A percentile compares a stretch with the other conserved stretches of the same genome.
Conservation (phyloP, 2,797 vertebrate genomes). For the Gymnoscopelus microlampas region DNA sequence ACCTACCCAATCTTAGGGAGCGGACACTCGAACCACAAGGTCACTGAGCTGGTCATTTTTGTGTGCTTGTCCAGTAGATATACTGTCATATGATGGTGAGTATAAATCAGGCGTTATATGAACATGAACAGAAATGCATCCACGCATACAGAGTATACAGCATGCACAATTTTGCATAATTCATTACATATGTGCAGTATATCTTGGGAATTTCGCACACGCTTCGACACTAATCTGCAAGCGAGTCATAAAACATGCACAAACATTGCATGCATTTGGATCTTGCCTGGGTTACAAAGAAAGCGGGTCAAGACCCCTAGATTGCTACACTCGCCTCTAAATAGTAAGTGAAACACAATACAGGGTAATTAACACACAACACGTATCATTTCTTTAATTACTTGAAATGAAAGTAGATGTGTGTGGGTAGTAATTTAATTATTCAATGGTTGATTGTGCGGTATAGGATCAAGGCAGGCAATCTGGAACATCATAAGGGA, state of each 20-base stretch:
- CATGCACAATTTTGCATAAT: conserved; percentile 65
- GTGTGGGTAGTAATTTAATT: neutral
- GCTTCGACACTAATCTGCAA: conserved; percentile 49
- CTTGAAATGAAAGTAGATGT: neutral
- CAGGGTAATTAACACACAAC: no score
- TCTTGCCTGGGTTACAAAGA: neutral
- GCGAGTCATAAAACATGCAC: conserved; percentile 61
- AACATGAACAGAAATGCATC: conserved; percentile 11
- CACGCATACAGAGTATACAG: conserved; percentile 20
- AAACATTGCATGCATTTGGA: conserved; percentile 12
- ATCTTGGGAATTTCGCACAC: conserved; percentile 56
- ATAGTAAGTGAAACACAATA: no score
- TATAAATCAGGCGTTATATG: no score
- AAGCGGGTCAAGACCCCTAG: conserved; percentile 15
- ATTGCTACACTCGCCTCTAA: neutral
- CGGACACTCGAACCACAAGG: neutral
- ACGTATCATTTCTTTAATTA: neutral
- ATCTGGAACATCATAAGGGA: no score
- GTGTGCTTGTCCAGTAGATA: no score
- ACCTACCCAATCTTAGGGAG: no score
- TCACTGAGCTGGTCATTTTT: no score
- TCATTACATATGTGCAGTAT: conserved; percentile 50
- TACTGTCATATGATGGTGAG: no score
- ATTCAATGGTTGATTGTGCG: neutral
- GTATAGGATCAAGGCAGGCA: neutral